Percentiles rank a stretch among this genome's conserved stretches.
Evolutionary conservation across 2,888 invertebrate genomes (phyloP).

Genomic region (Creontiades dilutus): DNA sequence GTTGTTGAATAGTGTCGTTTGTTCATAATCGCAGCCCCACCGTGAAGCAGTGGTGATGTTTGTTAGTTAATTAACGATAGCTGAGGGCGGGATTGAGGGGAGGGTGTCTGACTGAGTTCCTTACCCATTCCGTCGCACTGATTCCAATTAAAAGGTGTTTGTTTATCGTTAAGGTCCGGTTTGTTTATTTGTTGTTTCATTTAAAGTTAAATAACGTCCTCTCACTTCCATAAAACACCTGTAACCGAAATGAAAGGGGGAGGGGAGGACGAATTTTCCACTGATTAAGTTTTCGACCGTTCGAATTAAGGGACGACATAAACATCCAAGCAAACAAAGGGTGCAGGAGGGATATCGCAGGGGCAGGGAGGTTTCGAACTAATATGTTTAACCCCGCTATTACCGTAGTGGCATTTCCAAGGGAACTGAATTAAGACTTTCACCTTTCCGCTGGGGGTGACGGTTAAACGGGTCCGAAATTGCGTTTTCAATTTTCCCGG

Average conservation of each 20-base stretch:
- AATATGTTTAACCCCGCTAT: slow-evolving; percentile 33
- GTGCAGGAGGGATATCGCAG: not conserved
- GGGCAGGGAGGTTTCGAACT: slow-evolving; percentile 26
- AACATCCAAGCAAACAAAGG: slow-evolving; percentile 39
- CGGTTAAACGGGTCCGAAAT: slow-evolving; percentile 30
- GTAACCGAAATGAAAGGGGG: not conserved
- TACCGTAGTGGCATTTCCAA: slow-evolving; percentile 31
- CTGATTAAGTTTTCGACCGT: slow-evolving; percentile 29
- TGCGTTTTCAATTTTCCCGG: slow-evolving; percentile 32
- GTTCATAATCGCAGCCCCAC: too few species aligned
- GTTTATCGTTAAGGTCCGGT: not conserved
- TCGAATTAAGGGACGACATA: slow-evolving; percentile 37
- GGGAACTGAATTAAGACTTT: slow-evolving; percentile 22
- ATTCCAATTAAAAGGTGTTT: slow-evolving; percentile 14
- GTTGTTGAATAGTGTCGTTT: too few species aligned
- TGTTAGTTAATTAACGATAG: too few species aligned
- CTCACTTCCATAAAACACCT: not conserved
- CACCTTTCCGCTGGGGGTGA: slow-evolving; percentile 6
- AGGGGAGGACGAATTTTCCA: too few species aligned
- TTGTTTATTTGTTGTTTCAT: slow-evolving; percentile 13
- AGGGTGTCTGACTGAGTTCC: not conserved
- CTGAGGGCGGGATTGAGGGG: too few species aligned
- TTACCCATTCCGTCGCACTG: not conserved
- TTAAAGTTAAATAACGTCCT: not conserved
- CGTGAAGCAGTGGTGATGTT: too few species aligned